These are phyloP conservation scores for Leptobrachium ailaonicum DNA, from an alignment of 2,113 vertebrate species.

Conservation along the genomic window DNA sequence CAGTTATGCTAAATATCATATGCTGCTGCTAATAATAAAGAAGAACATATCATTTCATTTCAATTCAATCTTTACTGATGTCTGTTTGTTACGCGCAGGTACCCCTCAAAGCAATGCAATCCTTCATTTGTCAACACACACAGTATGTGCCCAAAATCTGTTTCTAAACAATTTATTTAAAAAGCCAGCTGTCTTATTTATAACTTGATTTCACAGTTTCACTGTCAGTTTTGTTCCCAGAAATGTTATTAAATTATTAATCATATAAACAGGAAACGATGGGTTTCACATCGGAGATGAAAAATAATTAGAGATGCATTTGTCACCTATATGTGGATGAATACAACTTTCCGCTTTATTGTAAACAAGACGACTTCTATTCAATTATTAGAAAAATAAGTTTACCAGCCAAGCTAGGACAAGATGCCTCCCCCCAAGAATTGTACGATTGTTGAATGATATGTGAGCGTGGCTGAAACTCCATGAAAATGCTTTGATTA, in stretches of 20 bases:
- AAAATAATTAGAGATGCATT: not conserved
- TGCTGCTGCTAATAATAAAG: not conserved
- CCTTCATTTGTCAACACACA: conserved; percentile 40
- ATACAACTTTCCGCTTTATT: no score
- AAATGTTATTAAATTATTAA: conserved; percentile 42
- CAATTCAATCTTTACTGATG: not conserved
- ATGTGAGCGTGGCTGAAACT: no score
- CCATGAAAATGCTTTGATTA: no score
- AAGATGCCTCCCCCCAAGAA: no score
- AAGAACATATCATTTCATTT: not conserved
- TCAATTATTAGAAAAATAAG: no score
- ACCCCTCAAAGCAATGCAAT: conserved; percentile 32
- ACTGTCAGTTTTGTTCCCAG: conserved; percentile 26
- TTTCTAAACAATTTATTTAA: conserved; percentile 41
- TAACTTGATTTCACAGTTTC: conserved; percentile 34
- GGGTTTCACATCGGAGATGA: not conserved
- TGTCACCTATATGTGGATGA: no score
- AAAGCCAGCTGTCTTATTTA: conserved; percentile 33
- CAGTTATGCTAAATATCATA: not conserved
- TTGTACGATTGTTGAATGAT: no score
- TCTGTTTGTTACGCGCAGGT: conserved; percentile 12
- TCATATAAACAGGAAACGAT: conserved; percentile 33
- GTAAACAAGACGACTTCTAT: no score
- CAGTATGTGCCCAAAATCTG: conserved; percentile 36
- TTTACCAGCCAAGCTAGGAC: no score